Evolutionary conservation across 2,113 vertebrate genomes (phyloP), one percentile per base, ranked within the genome.

Genomic region (Strix aluco): DNA sequence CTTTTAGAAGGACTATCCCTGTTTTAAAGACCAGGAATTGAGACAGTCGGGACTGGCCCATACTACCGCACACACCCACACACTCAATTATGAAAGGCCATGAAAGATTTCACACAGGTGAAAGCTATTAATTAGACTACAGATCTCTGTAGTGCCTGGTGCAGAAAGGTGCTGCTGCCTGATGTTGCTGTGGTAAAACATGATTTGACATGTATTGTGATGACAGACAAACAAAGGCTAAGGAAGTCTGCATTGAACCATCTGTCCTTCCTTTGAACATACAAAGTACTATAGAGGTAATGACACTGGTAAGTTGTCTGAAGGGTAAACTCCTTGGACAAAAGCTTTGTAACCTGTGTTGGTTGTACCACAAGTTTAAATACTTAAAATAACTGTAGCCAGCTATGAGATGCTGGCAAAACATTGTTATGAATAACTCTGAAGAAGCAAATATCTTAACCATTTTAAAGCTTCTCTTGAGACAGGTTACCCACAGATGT

Each of bases 11-110:
- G 23, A 54, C 9, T 44, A 67, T 11, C 11, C 2, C 10, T 44
- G 25, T n/a, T 86, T 78, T 51, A 62, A 74, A 61, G 32, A 85
- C 5, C 8, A 66, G 36, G 67, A 75, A 40, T 8, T 25, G 22
- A 71, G 30, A 11, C 2, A 82, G 4, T 7, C 44, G 7, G 5
- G 13, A 36, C 17, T 57, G 20, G 19, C 10, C 11, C 0, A 2
- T 29, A 54, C 19, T 2, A 6, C 4, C 13, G 32, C 15, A 52
- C 22, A 34, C 9, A 38, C 9, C 38, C 38, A 57, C 11, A 10
- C 7, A 47, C 18, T 11, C 1, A 63, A 6, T 10, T 30, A 4
- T 52, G 42, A 72, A 57, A 75, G 4, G 3, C 14, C 30, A 4
- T 0, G 2, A 36, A 78, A 58, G 7, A 4, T 59, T 63, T 79